These are phyloP conservation scores for Novumbra hubbsi DNA, from an alignment of 2,797 vertebrate species.

Conservation along the genomic window DNA sequence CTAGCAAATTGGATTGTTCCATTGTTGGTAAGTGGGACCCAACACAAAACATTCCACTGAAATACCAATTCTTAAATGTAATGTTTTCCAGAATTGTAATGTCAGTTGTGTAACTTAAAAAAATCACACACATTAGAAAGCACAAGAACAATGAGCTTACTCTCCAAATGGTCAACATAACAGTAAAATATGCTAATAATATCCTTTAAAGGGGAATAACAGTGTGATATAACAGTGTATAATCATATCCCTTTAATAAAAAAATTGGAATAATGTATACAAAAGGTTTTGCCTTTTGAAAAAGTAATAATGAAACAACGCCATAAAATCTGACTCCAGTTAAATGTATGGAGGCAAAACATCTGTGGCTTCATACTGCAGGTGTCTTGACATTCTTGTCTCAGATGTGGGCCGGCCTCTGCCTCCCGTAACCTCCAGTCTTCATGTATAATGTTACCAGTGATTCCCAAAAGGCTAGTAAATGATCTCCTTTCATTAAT, in stretches of 20 bases:
- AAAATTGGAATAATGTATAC: background rate
- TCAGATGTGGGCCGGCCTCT: background rate
- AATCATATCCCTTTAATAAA: no score
- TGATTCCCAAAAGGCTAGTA: constrained; percentile 62
- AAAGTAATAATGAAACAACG: background rate
- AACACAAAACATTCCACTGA: no score
- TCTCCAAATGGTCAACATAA: constrained; percentile 2
- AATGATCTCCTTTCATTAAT: constrained; percentile 69
- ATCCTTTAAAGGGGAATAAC: no score
- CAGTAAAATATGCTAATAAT: no score
- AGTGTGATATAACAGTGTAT: no score
- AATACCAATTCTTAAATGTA: no score
- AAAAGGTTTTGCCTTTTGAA: background rate
- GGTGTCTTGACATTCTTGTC: background rate
- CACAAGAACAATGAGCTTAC: background rate
- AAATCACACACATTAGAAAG: no score
- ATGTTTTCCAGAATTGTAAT: no score
- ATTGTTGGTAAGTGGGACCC: no score
- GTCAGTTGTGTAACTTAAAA: no score
- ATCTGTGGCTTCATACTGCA: background rate
- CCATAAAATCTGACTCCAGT: background rate
- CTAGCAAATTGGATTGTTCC: no score
- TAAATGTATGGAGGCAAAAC: background rate
- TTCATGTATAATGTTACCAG: constrained; percentile 51
- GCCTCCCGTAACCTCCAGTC: constrained; percentile 8